phyloP scores from a whole-genome alignment of 2,797 vertebrate genomes.

The Mareca strepera region DNA sequence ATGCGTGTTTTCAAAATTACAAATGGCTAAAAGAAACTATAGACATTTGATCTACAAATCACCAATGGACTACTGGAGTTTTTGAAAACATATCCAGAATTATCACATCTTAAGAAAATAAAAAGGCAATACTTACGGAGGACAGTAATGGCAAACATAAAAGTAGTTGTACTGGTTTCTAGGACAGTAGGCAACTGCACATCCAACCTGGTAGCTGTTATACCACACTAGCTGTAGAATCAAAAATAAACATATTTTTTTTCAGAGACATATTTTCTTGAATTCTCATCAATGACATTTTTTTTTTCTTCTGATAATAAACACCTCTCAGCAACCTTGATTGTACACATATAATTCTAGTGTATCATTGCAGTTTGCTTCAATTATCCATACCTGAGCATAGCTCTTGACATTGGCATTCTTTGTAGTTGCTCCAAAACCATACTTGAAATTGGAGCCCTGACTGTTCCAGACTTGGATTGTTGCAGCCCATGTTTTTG shows the following conservation, averaged over 20 bases:
- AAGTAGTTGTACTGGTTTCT: neutral
- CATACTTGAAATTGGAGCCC: conserved; percentile 48
- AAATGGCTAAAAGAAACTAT: neutral
- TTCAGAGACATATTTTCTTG: neutral
- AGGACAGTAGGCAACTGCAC: conserved; percentile 59
- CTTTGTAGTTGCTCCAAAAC: neutral
- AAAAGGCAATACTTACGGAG: conserved; percentile 1
- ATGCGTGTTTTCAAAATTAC: accelerated
- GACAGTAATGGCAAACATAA: conserved; percentile 65
- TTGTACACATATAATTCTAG: neutral
- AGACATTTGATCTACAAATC: neutral
- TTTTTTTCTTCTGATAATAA: neutral
- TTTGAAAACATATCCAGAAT: neutral
- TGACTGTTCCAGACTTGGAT: conserved; percentile 43
- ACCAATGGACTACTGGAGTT: neutral
- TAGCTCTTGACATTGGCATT: neutral
- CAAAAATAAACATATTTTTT: neutral
- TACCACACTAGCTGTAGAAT: conserved; percentile 65
- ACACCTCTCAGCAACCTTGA: neutral
- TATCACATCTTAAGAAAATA: accelerated
- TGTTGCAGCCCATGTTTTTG: conserved; percentile 21
- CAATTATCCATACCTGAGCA: conserved; percentile 62
- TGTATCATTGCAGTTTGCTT: neutral
- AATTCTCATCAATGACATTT: neutral
- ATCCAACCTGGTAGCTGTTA: conserved; percentile 58